These are phyloP conservation scores for Drosophila maculinotata DNA, from an alignment of 2,888 invertebrate genomes.

Conservation along the genomic window DNA sequence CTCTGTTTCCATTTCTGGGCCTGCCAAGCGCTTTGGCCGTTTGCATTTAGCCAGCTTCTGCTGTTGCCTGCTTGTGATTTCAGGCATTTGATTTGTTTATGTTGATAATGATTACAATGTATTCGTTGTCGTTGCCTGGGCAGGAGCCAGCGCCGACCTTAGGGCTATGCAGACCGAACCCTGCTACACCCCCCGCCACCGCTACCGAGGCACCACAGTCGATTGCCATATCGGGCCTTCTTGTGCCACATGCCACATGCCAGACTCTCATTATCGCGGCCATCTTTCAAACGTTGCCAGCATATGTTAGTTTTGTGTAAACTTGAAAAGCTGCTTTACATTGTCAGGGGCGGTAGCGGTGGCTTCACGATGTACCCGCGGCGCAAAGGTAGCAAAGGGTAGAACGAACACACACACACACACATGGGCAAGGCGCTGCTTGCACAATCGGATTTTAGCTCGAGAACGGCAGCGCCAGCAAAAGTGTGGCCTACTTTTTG, in stretches of 20 bases:
- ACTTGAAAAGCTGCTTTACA: slow-evolving; percentile 77
- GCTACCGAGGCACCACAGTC: slow-evolving; percentile 9
- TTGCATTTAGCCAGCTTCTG: slow-evolving; percentile 22
- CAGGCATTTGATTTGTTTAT: slow-evolving; percentile 72
- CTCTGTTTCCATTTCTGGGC: neutral
- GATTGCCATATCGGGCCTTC: slow-evolving; percentile 44
- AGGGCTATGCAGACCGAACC: slow-evolving; percentile 13
- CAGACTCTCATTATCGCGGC: slow-evolving; percentile 69
- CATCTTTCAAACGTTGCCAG: slow-evolving; percentile 77
- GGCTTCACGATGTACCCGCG: neutral
- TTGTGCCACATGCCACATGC: slow-evolving; percentile 8
- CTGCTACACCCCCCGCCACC: neutral
- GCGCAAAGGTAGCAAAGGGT: slow-evolving; percentile 12
- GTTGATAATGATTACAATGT: slow-evolving; percentile 79
- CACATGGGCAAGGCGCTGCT: neutral
- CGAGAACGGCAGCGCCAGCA: slow-evolving; percentile 49
- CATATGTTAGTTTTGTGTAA: slow-evolving; percentile 79
- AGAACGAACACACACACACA: slow-evolving; percentile 9
- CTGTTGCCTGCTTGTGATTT: slow-evolving; percentile 37
- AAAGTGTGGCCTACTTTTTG: slow-evolving; percentile 76
- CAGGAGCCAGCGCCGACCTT: slow-evolving; percentile 15
- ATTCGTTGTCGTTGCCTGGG: slow-evolving; percentile 36
- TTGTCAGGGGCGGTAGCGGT: slow-evolving; percentile 37
- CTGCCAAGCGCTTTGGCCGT: slow-evolving; percentile 3
- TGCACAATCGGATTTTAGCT: slow-evolving; percentile 46